These are phyloP conservation scores for Panagrolaimus sp. DNA, from an alignment of 1,140 invertebrate species.

Conservation along the genomic window DNA sequence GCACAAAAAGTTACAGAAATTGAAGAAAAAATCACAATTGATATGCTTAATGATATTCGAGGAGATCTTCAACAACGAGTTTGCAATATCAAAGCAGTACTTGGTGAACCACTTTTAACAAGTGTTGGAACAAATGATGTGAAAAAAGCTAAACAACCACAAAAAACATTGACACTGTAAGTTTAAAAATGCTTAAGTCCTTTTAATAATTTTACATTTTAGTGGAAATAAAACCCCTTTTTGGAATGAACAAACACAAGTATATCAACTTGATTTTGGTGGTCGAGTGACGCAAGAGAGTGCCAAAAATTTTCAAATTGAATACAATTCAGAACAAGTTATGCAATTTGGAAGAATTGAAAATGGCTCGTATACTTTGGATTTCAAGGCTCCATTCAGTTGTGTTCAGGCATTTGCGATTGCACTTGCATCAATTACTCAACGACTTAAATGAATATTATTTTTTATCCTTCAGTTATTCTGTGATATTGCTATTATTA, in stretches of 20 bases:
- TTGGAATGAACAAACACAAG: slow-evolving; percentile 98
- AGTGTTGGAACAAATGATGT: slow-evolving; percentile 22
- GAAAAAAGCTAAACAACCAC: slow-evolving; percentile 30
- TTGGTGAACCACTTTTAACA: slow-evolving; percentile 39
- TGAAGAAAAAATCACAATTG: slow-evolving; percentile 43
- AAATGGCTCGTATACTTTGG: slow-evolving; percentile 93
- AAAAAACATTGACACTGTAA: slow-evolving; percentile 21
- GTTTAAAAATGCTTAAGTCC: slow-evolving; percentile 63
- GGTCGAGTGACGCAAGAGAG: slow-evolving; percentile 96
- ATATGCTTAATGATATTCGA: slow-evolving; percentile 40
- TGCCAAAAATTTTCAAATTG: slow-evolving; percentile 98
- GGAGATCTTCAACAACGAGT: slow-evolving; percentile 46
- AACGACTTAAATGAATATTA: slow-evolving; percentile 76
- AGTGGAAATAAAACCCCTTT: slow-evolving; percentile 97
- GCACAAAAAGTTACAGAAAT: slow-evolving; percentile 46
- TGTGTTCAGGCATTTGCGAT: slow-evolving; percentile 96
- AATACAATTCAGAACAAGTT: slow-evolving; percentile 92
- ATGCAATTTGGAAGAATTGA: slow-evolving; percentile 99
- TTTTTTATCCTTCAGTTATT: no score
- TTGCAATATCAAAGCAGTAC: slow-evolving; percentile 45
- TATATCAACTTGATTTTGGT: slow-evolving; percentile 96
- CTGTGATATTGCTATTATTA: no score
- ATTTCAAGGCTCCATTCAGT: slow-evolving; percentile 97
- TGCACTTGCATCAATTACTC: slow-evolving; percentile 93
- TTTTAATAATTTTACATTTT: slow-evolving; percentile 82